These are phyloP conservation scores for Protobothrops mucrosquamatus DNA, from an alignment of 2,113 vertebrate species.

Conservation along the genomic window DNA sequence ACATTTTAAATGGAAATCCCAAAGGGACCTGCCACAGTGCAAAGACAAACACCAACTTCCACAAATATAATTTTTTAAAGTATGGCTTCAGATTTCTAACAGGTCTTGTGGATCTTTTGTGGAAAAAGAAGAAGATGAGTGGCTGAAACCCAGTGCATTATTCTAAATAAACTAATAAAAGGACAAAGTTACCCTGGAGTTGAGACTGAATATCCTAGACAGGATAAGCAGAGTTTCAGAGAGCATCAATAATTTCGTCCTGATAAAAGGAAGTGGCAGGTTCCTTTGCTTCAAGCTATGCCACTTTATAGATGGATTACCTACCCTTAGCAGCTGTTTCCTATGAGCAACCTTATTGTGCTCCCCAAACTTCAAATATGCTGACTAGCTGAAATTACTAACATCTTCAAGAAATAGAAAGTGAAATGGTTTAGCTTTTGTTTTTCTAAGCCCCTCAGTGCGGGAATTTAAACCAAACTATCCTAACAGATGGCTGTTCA, in stretches of 20 bases:
- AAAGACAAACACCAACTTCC: neutral
- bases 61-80: neutral
- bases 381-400: neutral
- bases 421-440: neutral
- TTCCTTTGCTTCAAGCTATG: neutral
- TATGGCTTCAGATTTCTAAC: neutral
- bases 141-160: neutral
- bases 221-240: neutral
- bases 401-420: neutral
- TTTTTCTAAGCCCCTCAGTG: neutral
- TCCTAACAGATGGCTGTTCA: neutral
- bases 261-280: neutral
- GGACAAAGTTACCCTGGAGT: neutral
- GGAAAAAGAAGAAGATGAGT: neutral
- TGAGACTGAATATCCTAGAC: neutral
- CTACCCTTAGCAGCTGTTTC: neutral
- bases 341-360: neutral
- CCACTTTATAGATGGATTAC: neutral
- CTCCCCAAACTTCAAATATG: neutral
- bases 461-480: neutral
- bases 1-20: neutral
- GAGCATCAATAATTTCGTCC: neutral
- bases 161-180: neutral
- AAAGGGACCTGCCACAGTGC: neutral
- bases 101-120: neutral